Evolutionary conservation across 2,888 invertebrate species (phyloP).

Genomic region (Dicycla oo): DNA sequence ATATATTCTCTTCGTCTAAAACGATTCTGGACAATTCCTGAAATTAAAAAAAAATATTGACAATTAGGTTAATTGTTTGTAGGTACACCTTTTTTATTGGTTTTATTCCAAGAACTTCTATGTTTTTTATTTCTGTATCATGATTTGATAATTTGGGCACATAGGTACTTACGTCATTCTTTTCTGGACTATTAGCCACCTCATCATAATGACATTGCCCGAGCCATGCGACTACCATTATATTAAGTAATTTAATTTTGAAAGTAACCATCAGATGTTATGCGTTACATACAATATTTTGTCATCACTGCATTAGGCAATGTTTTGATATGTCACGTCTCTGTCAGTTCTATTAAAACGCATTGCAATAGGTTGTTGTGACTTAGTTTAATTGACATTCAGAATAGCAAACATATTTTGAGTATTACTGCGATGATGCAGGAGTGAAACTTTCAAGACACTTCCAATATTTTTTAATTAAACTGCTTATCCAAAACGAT

Average conservation of each 20-base stretch:
- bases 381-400: conserved; percentile 77
- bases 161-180: background rate
- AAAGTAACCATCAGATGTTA: conserved; percentile 8
- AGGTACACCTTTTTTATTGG: background rate
- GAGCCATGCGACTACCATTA: background rate
- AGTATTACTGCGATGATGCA: no score
- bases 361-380: conserved; percentile 76
- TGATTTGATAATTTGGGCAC: background rate
- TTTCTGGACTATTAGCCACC: background rate
- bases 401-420: conserved; percentile 66
- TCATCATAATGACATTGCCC: background rate
- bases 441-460: background rate
- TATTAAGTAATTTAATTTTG: conserved; percentile 17
- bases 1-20: background rate
- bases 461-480: background rate
- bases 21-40: background rate
- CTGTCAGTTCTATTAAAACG: conserved; percentile 73
- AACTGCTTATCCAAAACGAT: background rate
- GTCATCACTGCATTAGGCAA: conserved; percentile 76
- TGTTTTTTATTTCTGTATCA: background rate
- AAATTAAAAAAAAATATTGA: background rate
- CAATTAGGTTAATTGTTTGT: background rate
- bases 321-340: conserved; percentile 74
- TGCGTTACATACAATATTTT: conserved; percentile 18
- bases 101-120: background rate